phyloP scores from a whole-genome alignment of 2,113 vertebrate genomes.

The Saguinus midas region DNA sequence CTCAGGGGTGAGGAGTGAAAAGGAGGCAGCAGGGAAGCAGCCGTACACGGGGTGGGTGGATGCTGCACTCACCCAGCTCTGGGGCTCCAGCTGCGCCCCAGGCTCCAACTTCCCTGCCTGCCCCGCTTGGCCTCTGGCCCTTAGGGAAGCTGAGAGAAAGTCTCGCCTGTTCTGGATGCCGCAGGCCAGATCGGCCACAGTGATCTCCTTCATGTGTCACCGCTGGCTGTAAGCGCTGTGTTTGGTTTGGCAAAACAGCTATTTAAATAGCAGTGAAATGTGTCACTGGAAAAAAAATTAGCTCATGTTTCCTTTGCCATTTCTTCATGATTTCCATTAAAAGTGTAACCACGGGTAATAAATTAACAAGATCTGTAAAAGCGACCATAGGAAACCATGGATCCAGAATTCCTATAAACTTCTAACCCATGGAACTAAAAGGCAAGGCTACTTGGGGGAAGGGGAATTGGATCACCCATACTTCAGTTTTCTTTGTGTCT shows the following conservation, averaged over 20 bases:
- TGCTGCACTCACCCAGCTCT: background rate
- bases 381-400: constrained; percentile 74
- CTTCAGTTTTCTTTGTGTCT: constrained; percentile 56
- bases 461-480: background rate
- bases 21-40: background rate
- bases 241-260: constrained; percentile 85
- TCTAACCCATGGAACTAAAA: constrained; percentile 66
- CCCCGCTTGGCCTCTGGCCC: constrained; percentile 43
- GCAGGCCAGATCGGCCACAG: constrained; percentile 59
- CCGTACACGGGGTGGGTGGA: background rate
- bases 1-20: background rate
- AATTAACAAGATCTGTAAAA: constrained; percentile 82
- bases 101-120: background rate
- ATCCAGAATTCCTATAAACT: constrained; percentile 76
- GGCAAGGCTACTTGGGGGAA: constrained; percentile 54
- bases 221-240: constrained; percentile 78
- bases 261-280: constrained; percentile 82
- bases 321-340: constrained; percentile 83
- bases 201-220: constrained; percentile 81
- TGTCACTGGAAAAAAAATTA: constrained; percentile 79
- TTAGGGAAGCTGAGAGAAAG: constrained; percentile 75
- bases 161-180: constrained; percentile 73
- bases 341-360: constrained; percentile 80
- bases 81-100: constrained; percentile 43
- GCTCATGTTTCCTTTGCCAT: constrained; percentile 83